A percentile compares a stretch with the other conserved stretches of the same genome.
Evolutionary conservation across 2,797 vertebrate species (phyloP).

Genomic region (Siniperca undulata): DNA sequence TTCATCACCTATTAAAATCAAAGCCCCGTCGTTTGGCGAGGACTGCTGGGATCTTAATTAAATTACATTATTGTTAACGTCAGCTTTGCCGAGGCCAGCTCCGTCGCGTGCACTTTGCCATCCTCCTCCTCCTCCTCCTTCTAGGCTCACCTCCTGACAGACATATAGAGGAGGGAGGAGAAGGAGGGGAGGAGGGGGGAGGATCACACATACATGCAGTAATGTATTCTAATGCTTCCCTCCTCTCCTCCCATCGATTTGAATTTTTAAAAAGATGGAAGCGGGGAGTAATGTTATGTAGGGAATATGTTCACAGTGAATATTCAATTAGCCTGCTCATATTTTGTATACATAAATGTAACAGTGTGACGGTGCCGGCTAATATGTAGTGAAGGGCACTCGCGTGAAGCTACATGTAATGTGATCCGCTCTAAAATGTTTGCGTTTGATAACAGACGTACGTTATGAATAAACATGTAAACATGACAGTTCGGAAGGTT

Average conservation of each 20-base stretch:
- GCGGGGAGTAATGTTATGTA: slow-evolving; percentile 69
- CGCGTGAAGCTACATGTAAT: slow-evolving; percentile 35
- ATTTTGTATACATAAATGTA: slow-evolving; percentile 70
- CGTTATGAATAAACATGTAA: slow-evolving; percentile 70
- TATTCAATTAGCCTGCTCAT: slow-evolving; percentile 75
- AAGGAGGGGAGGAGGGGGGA: slow-evolving; percentile 9
- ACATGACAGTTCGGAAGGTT: neutral
- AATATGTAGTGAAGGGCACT: slow-evolving; percentile 71
- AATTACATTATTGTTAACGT: slow-evolving; percentile 90
- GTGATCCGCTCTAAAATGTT: slow-evolving; percentile 52
- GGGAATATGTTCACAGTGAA: slow-evolving; percentile 84
- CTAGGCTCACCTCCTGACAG: slow-evolving; percentile 75
- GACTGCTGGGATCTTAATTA: slow-evolving; percentile 85
- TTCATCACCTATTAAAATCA: slow-evolving; percentile 87
- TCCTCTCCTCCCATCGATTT: slow-evolving; percentile 75
- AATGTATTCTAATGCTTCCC: slow-evolving; percentile 83
- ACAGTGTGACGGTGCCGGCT: slow-evolving; percentile 35
- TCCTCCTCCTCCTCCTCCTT: slow-evolving; percentile 59
- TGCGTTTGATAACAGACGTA: slow-evolving; percentile 50
- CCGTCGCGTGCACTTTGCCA: slow-evolving; percentile 74
- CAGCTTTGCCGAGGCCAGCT: slow-evolving; percentile 76
- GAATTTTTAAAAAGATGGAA: slow-evolving; percentile 81
- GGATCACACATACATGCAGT: slow-evolving; percentile 69
- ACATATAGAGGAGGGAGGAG: slow-evolving; percentile 54
- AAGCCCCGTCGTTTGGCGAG: slow-evolving; percentile 58